A percentile compares a stretch with the other conserved stretches of the same genome.
Evolutionary conservation across 2,797 vertebrate species (phyloP).

Genomic region (Cryptoblepharus egeriae): DNA sequence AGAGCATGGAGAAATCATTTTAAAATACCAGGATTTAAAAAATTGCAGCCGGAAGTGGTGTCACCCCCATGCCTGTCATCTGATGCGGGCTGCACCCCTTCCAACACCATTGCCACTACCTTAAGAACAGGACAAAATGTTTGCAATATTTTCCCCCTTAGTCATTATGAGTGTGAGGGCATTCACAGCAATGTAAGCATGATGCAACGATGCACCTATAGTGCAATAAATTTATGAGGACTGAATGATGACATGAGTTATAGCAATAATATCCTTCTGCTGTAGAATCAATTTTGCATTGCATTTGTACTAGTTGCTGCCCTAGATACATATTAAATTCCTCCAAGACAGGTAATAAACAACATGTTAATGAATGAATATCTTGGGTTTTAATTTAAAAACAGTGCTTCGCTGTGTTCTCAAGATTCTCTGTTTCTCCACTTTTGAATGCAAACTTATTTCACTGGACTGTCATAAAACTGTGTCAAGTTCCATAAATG

Average conservation of each 20-base stretch:
- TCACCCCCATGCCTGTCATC: no score
- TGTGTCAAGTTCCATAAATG: slow-evolving; percentile 28
- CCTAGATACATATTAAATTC: slow-evolving; percentile 48
- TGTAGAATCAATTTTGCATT: slow-evolving; percentile 54
- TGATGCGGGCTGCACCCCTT: no score
- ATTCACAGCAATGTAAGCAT: not conserved
- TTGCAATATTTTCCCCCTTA: slow-evolving; percentile 13
- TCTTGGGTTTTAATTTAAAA: slow-evolving; percentile 35
- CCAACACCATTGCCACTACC: no score
- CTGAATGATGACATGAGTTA: slow-evolving; percentile 50
- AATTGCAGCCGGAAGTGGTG: no score
- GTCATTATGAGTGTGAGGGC: not conserved
- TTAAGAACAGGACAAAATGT: not conserved
- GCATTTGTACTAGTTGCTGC: slow-evolving; percentile 44
- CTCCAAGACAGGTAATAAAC: slow-evolving; percentile 34
- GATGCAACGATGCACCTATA: slow-evolving; percentile 24
- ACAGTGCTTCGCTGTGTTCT: not conserved
- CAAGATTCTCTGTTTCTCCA: not conserved
- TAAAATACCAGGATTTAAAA: no score
- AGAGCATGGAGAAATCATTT: no score
- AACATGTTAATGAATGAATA: slow-evolving; percentile 19
- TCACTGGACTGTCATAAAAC: slow-evolving; percentile 36
- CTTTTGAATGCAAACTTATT: slow-evolving; percentile 8
- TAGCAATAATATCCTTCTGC: slow-evolving; percentile 33
- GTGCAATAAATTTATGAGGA: slow-evolving; percentile 41